Base-by-base conservation (phyloP, 37 sponge, comb jelly and placozoan species). In the Petrosia ficiformis region DNA sequence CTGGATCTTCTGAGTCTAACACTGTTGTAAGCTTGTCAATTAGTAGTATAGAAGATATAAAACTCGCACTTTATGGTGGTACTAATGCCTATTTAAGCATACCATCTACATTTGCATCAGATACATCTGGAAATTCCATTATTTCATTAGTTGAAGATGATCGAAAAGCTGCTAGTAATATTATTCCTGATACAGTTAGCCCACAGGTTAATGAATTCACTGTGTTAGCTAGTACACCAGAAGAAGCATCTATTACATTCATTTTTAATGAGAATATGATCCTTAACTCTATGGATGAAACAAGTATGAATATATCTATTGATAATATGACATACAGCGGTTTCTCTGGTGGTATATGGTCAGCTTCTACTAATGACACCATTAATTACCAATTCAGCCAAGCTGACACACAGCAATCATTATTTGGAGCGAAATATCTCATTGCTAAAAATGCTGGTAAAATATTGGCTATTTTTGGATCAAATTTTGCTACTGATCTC, bases 271-370 rank as follows among this genome's bases (percentile, higher is more conserved):
- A 61, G 26, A 6, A 11, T 26, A 29, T 61, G 26, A 5, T n/a
- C 6, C 6, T 61, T 11, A 48, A 8, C 14, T 19, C 54, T 19
- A 8, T 48, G 14, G 14, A 14, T 48, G 54, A 48, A 48, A 26
- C 63, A 5, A 26, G 28, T 26, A 26, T 61, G 14, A n/a, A 8
- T 29, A 61, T 61, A 6, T 48, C 54, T 48, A 29, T 61, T 5
- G 26, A 26, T 29, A 61, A 61, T n/a, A 5, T 5, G 5, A n/a
- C 28, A 26, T 61, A 26, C 26, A 5, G n/a, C 28, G 5, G 6
- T 8, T 61, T 61, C 26, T n/a, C 14, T 61, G 63, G 63, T 26
- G 63, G 63, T 5, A 61, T 22, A 61, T 61, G 63, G 63, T n/a
- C 22, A 61, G 63, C 22, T n/a, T 22, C 63, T 29, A 61, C 14